A percentile compares a stretch with the other conserved stretches of the same genome.
These are phyloP conservation scores for Castor canadensis DNA, from an alignment of 2,113 vertebrate genomes.

Conservation along the genomic window DNA sequence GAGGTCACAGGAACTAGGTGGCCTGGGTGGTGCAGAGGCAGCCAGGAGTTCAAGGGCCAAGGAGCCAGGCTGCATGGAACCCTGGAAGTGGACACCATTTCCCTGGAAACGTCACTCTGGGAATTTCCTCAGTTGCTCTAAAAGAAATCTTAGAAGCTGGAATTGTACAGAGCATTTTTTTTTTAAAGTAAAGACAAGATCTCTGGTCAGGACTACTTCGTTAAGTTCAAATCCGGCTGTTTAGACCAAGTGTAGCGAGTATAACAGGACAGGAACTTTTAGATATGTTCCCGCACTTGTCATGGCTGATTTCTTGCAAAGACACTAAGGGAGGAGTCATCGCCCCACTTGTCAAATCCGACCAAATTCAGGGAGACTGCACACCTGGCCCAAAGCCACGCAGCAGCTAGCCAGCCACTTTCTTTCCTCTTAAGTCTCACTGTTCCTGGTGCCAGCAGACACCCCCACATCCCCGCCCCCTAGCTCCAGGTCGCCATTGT, in stretches of 20 bases:
- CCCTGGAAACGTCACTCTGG: too few species aligned
- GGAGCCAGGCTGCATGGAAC: too few species aligned
- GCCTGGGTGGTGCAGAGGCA: background rate
- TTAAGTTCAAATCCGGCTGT: background rate
- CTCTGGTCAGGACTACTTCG: background rate
- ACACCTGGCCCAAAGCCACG: background rate
- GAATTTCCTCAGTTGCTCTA: background rate
- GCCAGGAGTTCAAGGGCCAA: background rate
- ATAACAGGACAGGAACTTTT: background rate
- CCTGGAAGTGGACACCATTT: background rate
- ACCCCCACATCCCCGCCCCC: background rate
- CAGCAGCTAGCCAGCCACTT: background rate
- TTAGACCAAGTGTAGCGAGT: too few species aligned
- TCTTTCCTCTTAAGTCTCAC: background rate
- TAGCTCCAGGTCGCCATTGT: conserved; percentile 24
- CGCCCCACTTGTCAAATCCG: background rate
- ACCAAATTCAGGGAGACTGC: background rate
- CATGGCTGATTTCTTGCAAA: background rate
- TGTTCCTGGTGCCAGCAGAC: background rate
- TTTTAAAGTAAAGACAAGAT: background rate
- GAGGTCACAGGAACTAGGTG: background rate
- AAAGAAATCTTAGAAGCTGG: background rate
- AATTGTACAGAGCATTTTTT: background rate
- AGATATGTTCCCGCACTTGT: background rate
- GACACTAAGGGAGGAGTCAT: too few species aligned